Evolutionary conservation across 2,888 invertebrate species (phyloP).

Genomic region (Ormia ochracea): DNA sequence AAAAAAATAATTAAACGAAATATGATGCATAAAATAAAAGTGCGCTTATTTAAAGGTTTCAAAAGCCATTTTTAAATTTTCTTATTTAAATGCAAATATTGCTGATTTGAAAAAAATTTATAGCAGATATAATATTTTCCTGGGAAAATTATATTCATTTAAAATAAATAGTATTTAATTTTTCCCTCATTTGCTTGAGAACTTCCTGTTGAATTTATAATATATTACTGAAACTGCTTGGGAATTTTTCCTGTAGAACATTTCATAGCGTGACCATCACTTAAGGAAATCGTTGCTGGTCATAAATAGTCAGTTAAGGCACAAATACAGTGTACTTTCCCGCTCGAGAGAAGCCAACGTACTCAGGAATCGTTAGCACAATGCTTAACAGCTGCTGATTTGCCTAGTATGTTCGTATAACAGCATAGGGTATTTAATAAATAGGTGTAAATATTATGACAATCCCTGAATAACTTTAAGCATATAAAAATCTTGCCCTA

Average conservation of each 20-base stretch:
- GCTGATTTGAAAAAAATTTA: background rate
- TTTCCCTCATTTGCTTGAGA: constrained; percentile 34
- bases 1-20: background rate
- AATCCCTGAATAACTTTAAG: no score
- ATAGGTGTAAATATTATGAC: no score
- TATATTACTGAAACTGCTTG: background rate
- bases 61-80: background rate
- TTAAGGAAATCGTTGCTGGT: constrained; percentile 55
- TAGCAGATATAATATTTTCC: background rate
- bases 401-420: constrained; percentile 4
- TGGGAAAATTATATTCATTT: constrained; percentile 50
- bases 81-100: background rate
- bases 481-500: no score
- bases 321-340: background rate
- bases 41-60: background rate
- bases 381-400: constrained; percentile 15
- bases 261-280: constrained; percentile 56
- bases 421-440: background rate
- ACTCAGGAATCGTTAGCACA: constrained; percentile 42
- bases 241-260: constrained; percentile 35
- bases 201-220: constrained; percentile 53
- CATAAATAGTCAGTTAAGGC: constrained; percentile 27
- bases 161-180: constrained; percentile 22
- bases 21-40: background rate
- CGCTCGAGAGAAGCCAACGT: constrained; percentile 20